A percentile compares a stretch with the other conserved stretches of the same genome.
These are phyloP conservation scores for Dendrocincla tyrannina DNA, from an alignment of 2,797 vertebrate genomes.

Conservation along the genomic window DNA sequence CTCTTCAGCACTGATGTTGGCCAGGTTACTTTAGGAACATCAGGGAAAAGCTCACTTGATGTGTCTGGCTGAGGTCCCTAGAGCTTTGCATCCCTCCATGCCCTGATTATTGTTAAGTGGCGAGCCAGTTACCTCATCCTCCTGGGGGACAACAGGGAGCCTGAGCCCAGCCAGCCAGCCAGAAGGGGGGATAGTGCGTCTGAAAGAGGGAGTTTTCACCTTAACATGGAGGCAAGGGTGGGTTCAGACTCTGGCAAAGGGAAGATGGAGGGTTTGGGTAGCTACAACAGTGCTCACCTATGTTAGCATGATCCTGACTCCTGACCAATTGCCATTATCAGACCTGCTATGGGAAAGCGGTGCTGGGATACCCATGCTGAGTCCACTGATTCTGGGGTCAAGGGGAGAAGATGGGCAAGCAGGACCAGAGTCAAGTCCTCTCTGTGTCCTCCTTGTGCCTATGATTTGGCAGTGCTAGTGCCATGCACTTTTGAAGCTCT, in stretches of 20 bases:
- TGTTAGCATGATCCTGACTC: background rate
- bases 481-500: background rate
- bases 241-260: background rate
- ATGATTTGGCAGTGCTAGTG: background rate
- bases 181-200: background rate
- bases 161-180: background rate
- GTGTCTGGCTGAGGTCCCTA: background rate
- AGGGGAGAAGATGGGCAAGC: background rate
- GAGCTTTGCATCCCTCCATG: background rate
- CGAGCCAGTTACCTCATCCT: background rate
- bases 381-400: background rate
- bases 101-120: background rate
- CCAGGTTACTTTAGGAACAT: background rate
- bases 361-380: accelerated
- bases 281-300: background rate
- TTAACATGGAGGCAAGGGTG: background rate
- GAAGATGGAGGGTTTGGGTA: background rate
- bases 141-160: background rate
- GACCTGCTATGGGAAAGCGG: background rate
- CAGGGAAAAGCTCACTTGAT: background rate
- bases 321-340: accelerated
- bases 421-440: background rate
- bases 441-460: background rate
- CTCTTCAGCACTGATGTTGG: background rate
- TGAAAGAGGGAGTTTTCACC: background rate